Evolutionary conservation across 2,888 invertebrate genomes (phyloP), one percentile per base, ranked within the genome.

Genomic region (Hirudinaria manillensis): DNA sequence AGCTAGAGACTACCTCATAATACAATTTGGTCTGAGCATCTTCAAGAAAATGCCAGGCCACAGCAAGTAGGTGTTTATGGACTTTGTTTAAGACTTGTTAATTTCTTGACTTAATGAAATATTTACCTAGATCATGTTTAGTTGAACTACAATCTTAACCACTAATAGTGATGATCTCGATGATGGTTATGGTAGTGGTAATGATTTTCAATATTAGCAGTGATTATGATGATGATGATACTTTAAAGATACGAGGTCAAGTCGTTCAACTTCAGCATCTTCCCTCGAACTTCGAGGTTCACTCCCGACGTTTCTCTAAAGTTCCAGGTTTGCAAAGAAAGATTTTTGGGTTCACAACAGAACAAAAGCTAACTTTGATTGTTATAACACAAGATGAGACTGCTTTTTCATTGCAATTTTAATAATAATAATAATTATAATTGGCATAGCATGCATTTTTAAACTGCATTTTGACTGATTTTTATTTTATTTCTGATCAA

Each of bases 1-100:
- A 27, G 71, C 38, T 24, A n/a, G 19, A 45, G 38, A 70, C n/a
- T 72, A 56, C 72, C 29, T 72, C 6, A 32, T 72, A 24, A 34
- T 72, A n/a, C 72, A 72, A 56, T 72, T 72, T 55, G 72, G 72
- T n/a, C 19, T 72, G 32, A 29, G 72, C 36, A 24, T 36, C 24
- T 38, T 53, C 55, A 51, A 56, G 19, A 72, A 72, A 72, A 55
- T 45, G n/a, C 24, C 72, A 3, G 34, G 55, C 29, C 16, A 34
- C n/a, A 45, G 56, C 19, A 24, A 24, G 51, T 45, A 45, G 10
- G 36, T 34, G 3, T 16, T 10, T 10, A 1, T 45, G 45, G 16
- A 16, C 10, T 45, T 45, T 16, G 16, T 3, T 45, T 45, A 36
- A 36, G 3, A 6, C 36, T 10, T 36, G 36, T 6, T 6, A 16